Evolutionary conservation across 2,888 invertebrate genomes (phyloP).

Genomic region (Nebria brevicollis): DNA sequence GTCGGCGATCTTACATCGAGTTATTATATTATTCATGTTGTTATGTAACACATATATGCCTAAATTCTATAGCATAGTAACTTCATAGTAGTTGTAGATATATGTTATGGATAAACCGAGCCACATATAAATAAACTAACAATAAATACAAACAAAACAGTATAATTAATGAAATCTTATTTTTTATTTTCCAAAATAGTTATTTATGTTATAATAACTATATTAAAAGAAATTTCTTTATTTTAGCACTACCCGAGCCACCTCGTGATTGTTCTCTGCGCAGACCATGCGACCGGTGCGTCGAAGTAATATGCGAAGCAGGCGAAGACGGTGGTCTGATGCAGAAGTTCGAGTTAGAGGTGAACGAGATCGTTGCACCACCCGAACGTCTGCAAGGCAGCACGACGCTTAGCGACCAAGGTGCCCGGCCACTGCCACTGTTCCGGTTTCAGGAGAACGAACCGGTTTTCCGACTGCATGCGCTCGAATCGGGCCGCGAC

Average conservation of each 20-base stretch:
- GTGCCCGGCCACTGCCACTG: slow-evolving; percentile 58
- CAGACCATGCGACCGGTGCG: slow-evolving; percentile 70
- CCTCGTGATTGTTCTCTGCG: slow-evolving; percentile 78
- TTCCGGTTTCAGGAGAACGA: slow-evolving; percentile 72
- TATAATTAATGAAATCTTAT: not conserved
- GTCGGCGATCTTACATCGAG: too few species aligned
- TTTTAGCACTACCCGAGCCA: slow-evolving; percentile 77
- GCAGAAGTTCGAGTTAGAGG: slow-evolving; percentile 85
- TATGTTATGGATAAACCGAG: too few species aligned
- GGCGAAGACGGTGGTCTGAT: slow-evolving; percentile 84
- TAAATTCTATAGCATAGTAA: too few species aligned
- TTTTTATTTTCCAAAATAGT: not conserved
- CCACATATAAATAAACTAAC: too few species aligned
- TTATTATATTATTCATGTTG: too few species aligned
- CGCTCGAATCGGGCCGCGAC: slow-evolving; percentile 78
- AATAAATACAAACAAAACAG: too few species aligned
- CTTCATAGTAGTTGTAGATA: too few species aligned
- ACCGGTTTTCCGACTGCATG: slow-evolving; percentile 78
- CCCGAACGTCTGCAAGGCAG: slow-evolving; percentile 57
- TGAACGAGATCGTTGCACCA: slow-evolving; percentile 65
- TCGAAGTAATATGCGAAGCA: slow-evolving; percentile 79
- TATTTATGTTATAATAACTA: too few species aligned
- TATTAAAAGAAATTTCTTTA: not conserved
- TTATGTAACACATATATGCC: too few species aligned
- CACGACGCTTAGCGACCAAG: slow-evolving; percentile 63